Conservation (phyloP, 2,113 vertebrate genomes). For the Nanorana parkeri region DNA sequence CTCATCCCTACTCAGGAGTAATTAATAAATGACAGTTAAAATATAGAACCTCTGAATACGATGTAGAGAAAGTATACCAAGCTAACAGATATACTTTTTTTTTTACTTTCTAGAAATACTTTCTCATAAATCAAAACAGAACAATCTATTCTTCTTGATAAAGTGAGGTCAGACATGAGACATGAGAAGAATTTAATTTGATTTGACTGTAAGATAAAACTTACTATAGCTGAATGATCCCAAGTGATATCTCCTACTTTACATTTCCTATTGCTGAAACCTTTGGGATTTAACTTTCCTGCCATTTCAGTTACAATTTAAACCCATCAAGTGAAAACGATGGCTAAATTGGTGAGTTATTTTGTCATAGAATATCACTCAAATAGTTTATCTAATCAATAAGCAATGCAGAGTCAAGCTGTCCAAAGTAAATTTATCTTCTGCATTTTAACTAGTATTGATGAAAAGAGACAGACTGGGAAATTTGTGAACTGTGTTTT, state of each 20-base stretch:
- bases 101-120: conserved; percentile 14
- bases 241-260: conserved; percentile 68
- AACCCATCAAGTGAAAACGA: conserved; percentile 78
- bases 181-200: conserved; percentile 70
- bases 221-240: conserved; percentile 61
- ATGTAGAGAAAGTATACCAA: conserved; percentile 5
- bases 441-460: conserved; percentile 83
- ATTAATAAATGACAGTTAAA: neutral
- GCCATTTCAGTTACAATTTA: conserved; percentile 73
- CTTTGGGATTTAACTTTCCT: conserved; percentile 74
- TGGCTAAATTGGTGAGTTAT: conserved; percentile 69
- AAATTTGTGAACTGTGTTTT: conserved; percentile 68
- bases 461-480: conserved; percentile 67
- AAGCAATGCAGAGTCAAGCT: conserved; percentile 80
- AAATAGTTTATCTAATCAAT: conserved; percentile 89
- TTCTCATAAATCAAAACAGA: conserved; percentile 64
- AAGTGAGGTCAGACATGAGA: conserved; percentile 67
- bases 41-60: neutral
- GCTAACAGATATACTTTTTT: too few relatives aligned
- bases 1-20: too few relatives aligned
- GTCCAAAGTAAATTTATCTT: conserved; percentile 82
- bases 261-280: conserved; percentile 73
- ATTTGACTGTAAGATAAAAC: conserved; percentile 70
- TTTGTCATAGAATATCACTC: conserved; percentile 80
- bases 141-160: conserved; percentile 63